Conservation (phyloP, 2,888 invertebrate genomes). For the Drosophila helvetica region DNA sequence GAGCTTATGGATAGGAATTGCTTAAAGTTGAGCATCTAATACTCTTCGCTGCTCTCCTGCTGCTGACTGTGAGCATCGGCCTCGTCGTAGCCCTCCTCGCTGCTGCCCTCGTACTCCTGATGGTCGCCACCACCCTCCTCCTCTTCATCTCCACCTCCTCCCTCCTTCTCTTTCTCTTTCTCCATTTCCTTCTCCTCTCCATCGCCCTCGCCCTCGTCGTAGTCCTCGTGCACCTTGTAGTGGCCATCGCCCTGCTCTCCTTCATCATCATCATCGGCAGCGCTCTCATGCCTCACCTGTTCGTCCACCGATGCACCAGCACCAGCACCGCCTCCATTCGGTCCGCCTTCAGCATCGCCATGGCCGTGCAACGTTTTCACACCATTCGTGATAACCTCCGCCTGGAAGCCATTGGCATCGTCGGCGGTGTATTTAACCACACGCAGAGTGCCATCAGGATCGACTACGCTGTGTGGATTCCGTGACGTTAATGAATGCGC, state of each 20-base stretch:
- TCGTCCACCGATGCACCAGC: conserved; percentile 49
- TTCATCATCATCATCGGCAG: conserved; percentile 13
- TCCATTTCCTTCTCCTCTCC: conserved; percentile 19
- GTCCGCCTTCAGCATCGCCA: conserved; percentile 41
- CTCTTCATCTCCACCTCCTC: conserved; percentile 31
- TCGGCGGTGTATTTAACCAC: conserved; percentile 90
- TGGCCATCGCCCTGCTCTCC: conserved; percentile 29
- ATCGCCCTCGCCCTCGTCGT: conserved; percentile 36
- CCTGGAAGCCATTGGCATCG: conserved; percentile 90
- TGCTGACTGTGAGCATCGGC: conserved; percentile 57
- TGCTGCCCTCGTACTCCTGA: conserved; percentile 65
- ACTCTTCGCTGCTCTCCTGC: conserved; percentile 58
- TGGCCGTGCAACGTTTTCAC: conserved; percentile 79
- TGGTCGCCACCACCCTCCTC: conserved; percentile 57
- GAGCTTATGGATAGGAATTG: neutral
- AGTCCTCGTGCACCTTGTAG: conserved; percentile 58
- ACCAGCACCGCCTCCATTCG: conserved; percentile 24
- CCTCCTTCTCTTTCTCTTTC: conserved; percentile 14
- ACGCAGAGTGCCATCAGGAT: conserved; percentile 90
- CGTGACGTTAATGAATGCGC: conserved; percentile 54
- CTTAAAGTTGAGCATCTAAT: conserved; percentile 25
- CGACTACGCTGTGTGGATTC: conserved; percentile 85
- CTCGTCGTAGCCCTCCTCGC: conserved; percentile 73
- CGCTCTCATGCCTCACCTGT: conserved; percentile 56
- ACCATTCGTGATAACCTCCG: conserved; percentile 83